Evolutionary conservation across 1,140 invertebrate species (phyloP).

Genomic region (Sipha flava): DNA sequence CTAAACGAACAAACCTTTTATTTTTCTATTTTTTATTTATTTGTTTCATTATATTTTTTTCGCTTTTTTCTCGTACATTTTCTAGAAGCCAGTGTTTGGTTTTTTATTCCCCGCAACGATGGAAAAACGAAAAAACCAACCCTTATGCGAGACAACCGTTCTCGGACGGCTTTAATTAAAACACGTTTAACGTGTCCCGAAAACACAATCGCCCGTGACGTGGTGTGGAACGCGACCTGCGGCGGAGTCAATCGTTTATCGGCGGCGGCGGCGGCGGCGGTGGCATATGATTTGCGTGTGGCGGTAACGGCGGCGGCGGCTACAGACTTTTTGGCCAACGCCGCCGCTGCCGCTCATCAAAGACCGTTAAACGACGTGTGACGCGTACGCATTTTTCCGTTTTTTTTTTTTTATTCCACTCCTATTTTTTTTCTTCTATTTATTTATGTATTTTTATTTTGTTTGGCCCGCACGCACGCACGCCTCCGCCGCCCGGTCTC

Average conservation of each 20-base stretch:
- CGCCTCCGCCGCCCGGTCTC: not conserved
- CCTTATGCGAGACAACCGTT: not conserved
- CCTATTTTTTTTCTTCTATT: too few relatives aligned
- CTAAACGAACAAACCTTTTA: not conserved
- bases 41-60: too few relatives aligned
- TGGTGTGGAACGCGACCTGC: not conserved
- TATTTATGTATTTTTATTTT: not conserved
- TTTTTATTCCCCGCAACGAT: too few relatives aligned
- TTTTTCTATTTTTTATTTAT: not conserved
- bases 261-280: not conserved
- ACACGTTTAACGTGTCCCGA: not conserved
- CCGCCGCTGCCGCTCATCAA: not conserved
- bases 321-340: not conserved
- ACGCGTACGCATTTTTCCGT: not conserved
- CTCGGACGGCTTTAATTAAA: not conserved
- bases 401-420: too few relatives aligned
- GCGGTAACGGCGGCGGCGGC: not conserved
- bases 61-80: too few relatives aligned
- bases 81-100: too few relatives aligned
- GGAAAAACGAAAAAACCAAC: too few relatives aligned
- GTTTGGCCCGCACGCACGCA: not conserved
- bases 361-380: conserved; percentile 32
- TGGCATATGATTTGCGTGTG: not conserved
- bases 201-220: not conserved
- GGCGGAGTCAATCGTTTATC: not conserved